These are phyloP conservation scores for Asbolus verrucosus DNA, from an alignment of 1,140 invertebrate genomes.

Conservation along the genomic window DNA sequence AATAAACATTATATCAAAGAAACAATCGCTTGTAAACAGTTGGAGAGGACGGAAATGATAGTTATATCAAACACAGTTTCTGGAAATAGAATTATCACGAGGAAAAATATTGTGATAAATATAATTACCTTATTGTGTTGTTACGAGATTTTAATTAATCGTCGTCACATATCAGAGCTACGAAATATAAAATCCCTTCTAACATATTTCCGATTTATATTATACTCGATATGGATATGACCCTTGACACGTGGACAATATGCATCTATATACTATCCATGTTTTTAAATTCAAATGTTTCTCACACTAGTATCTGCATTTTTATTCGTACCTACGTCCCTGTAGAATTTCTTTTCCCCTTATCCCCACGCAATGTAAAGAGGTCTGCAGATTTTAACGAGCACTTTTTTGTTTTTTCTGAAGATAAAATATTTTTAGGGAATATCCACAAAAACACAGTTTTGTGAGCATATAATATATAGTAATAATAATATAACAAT, in stretches of 20 bases:
- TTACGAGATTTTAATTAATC: constrained; percentile 2
- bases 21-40: neutral
- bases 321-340: constrained; percentile 12
- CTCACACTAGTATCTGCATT: constrained; percentile 20
- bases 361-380: constrained; percentile 12
- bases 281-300: constrained; percentile 33
- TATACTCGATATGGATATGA: constrained; percentile 25
- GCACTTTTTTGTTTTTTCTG: no score
- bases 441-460: no score
- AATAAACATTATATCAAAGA: neutral
- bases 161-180: neutral
- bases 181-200: neutral
- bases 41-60: constrained; percentile 16
- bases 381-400: constrained; percentile 10
- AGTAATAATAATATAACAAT: no score
- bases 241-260: constrained; percentile 6
- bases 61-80: neutral
- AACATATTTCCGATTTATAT: neutral
- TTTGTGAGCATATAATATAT: no score
- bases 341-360: constrained; percentile 6
- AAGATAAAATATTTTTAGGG: no score
- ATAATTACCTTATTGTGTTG: constrained; percentile 16
- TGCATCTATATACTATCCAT: constrained; percentile 23
- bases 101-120: constrained; percentile 14
- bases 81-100: constrained; percentile 23